Base-by-base conservation (phyloP, 23 tunicate genomes). In the Clavelina lepadiformis region DNA sequence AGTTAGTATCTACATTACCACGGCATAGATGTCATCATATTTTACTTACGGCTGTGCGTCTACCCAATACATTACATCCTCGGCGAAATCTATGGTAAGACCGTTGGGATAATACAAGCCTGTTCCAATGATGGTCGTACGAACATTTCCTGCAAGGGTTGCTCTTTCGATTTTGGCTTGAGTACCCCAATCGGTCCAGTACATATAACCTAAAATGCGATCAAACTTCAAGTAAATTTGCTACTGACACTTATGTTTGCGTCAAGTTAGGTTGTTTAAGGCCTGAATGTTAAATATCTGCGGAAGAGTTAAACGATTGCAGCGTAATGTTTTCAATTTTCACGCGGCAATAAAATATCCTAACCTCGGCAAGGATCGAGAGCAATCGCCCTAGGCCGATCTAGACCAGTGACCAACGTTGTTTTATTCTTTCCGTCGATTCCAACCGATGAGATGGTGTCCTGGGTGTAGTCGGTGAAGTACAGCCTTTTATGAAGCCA, bases 141-240 rank as follows among this genome's bases (percentile, higher is more conserved):
- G 75, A 15, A 54, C 70, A 52, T 86, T 86, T 36, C 95, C 95
- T 38, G 83, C 95, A 34, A 86, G 63, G 0, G 95, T 78, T 4
- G 95, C 83, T 29, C 73, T 63, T 34, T 78, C 85, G 28, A 86
- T 86, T 67, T 75, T 83, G 4, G 85, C 63, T 33, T 25, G 58
- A 11, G 75, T 38, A 7, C 76, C 95, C 95, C 95, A 86, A 38
- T 86, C 95, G 2, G 95, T 73, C 89, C 89, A 82, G 58, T 72
- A 82, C 68, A 82, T 82, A 26, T 35, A 82, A 21, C 67, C 89
- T 82, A 45, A n/a, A n/a, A n/a, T n/a, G n/a, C n/a, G n/a, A n/a
- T n/a, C n/a, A n/a, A n/a, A n/a, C n/a, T n/a, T n/a, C n/a, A n/a
- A n/a, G n/a, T n/a, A n/a, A n/a, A n/a, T n/a, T n/a, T n/a, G n/a